These are phyloP conservation scores for Drosophila chauvacae DNA, from an alignment of 1,140 invertebrate genomes.

Conservation along the genomic window DNA sequence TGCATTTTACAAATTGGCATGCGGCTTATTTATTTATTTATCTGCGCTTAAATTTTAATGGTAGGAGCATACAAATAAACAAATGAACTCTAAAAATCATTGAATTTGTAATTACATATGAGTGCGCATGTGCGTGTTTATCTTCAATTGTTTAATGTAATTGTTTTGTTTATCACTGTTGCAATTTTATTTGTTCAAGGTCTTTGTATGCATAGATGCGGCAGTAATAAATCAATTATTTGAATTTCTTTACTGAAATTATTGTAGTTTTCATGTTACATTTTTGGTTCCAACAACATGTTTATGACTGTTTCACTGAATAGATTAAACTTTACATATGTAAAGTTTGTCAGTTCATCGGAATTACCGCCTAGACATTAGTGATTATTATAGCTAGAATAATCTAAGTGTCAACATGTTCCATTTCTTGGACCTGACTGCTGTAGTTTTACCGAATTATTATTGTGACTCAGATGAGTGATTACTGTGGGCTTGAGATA, in stretches of 20 bases:
- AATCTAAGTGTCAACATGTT: background rate
- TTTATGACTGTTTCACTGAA: background rate
- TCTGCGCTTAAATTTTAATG: conserved; percentile 56
- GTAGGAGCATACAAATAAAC: conserved; percentile 63
- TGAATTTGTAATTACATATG: conserved; percentile 42
- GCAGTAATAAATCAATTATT: conserved; percentile 61
- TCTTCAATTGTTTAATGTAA: conserved; percentile 60
- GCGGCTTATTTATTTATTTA: conserved; percentile 58
- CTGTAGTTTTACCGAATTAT: background rate
- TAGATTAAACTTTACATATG: too few species aligned
- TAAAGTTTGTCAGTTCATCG: too few species aligned
- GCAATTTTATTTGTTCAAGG: conserved; percentile 39
- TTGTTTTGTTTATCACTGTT: conserved; percentile 66
- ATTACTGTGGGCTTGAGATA: background rate
- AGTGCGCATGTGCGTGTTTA: background rate
- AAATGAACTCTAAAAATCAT: conserved; percentile 75
- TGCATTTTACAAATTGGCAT: conserved; percentile 52
- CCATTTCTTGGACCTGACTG: background rate
- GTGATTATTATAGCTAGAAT: too few species aligned
- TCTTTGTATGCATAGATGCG: conserved; percentile 1
- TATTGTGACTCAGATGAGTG: background rate
- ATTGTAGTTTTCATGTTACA: background rate
- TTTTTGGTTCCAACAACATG: background rate
- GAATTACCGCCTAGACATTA: too few species aligned
- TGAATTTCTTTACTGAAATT: conserved; percentile 14